Evolutionary conservation across 1,140 invertebrate genomes (phyloP), one percentile per base, ranked within the genome.

Genomic region (Coenobita brevimanus): DNA sequence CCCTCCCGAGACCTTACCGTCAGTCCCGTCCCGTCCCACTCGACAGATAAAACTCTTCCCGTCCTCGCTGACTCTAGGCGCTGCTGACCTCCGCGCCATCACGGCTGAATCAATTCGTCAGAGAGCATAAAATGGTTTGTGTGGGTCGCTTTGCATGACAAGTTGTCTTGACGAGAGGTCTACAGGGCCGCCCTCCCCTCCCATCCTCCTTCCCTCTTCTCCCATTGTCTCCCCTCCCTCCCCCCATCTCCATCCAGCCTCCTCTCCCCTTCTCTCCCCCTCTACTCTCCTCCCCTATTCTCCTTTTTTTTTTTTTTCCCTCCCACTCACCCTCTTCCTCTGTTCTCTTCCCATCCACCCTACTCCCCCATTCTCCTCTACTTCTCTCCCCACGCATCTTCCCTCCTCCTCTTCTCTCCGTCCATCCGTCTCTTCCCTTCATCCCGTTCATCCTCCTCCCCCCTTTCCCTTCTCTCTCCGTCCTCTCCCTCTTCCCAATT

Each of bases 101-200:
- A 87, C 76, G 76, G 75, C n/a, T 71, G 84, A 80, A 80, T 81
- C 76, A 87, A 71, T 87, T 87, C 84, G 60, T 87, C 76, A 87
- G 73, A 67, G 60, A 79, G 75, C 84, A 80, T 87, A 87, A 87
- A 87, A 87, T 87, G 62, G 84, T 87, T 87, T 80, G 84, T 71
- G 43, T 80, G 54, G 75, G 57, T 69, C 84, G 78, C 73, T 87
- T 87, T 87, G 76, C 84, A 86, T 86, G 84, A 86, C 84, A 86
- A 86, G 84, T 86, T 79, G 75, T 78, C n/a, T 75, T 86, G 84
- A 81, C 76, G 84, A 81, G 84, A 67, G 62, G 84, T 82, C 62
- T 60, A 8, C 13, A n/a, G 36, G n/a, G 0, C n/a, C 69, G 0
- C 69, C 41, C 10, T 21, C 33, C 0, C 38, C 1, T 1, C 69